phyloP scores from a whole-genome alignment of 2,888 invertebrate genomes.

The Orthosia gothica region DNA sequence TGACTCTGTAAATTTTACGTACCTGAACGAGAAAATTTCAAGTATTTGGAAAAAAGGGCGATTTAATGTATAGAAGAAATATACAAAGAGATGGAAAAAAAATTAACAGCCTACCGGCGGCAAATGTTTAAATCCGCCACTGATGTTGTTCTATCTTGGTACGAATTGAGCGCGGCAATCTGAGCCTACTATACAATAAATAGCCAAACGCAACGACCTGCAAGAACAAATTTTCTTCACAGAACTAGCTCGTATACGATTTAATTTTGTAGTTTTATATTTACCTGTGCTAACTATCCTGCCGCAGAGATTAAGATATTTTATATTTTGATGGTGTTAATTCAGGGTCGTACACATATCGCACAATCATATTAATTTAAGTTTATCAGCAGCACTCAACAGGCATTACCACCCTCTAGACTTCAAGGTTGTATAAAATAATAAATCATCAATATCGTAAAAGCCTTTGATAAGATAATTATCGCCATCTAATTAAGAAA shows the following conservation, averaged over 20 bases:
- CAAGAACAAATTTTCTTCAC: not conserved
- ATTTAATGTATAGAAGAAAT: too few relatives aligned
- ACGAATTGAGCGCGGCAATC: not conserved
- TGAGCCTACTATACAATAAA: not conserved
- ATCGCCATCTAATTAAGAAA: conserved; percentile 10
- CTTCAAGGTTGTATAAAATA: conserved; percentile 43
- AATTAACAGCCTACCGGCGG: too few relatives aligned
- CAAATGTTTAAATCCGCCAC: too few relatives aligned
- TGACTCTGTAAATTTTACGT: too few relatives aligned
- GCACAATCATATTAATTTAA: not conserved
- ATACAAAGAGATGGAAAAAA: too few relatives aligned
- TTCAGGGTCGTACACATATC: not conserved
- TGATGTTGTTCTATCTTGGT: too few relatives aligned
- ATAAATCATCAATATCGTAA: conserved; percentile 33
- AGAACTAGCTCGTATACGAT: too few relatives aligned
- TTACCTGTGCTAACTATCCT: too few relatives aligned
- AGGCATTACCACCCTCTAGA: conserved; percentile 17
- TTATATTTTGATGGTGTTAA: not conserved
- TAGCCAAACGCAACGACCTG: not conserved
- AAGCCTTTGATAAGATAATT: conserved; percentile 51
- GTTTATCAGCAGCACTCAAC: conserved; percentile 29
- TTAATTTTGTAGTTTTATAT: too few relatives aligned
- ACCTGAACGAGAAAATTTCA: too few relatives aligned
- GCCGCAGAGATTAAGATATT: not conserved
- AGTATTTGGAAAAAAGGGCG: too few relatives aligned